Evolutionary conservation across 2,888 invertebrate genomes (phyloP), one percentile per base, ranked within the genome.

Genomic region (Coelopa pilipes): DNA sequence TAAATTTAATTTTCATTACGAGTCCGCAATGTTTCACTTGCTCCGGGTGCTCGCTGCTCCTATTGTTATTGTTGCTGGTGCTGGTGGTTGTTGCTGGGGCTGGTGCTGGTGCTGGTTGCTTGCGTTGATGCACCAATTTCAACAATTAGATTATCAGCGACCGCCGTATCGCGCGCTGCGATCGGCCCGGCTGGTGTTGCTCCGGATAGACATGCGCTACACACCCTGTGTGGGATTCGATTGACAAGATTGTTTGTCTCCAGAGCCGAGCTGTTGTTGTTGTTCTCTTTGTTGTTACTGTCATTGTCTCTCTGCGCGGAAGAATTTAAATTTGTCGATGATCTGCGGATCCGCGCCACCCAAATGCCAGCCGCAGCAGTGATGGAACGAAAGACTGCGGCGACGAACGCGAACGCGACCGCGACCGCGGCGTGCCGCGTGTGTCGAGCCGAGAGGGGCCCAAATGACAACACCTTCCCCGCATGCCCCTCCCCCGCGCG

Each of bases 121-220:
- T 62, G 24, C 21, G 63, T 71, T 45, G 71, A 63, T 53, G 63
- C 62, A 65, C 63, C 71, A 63, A 71, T 63, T 71, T 53, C 63
- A 63, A 55, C 63, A 71, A 63, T 71, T 71, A 63, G 71, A 71
- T 71, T 71, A 55, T 71, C 71, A 63, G 53, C 63, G 45, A 55
- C n/a, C 63, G 63, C 45, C 19, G 63, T 53, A 65, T 55, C 71
- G 50, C 13, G 34, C n/a, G 19, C 24, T 63, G 59, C 21, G 53
- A 71, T 71, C 71, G 34, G 50, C 50, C 24, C 1, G 7, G 53
- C 62, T 62, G 62, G 62, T 70, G 70, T 70, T 62, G 50, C 11
- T 34, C 50, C 45, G n/a, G 12, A 15, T 21, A 21, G 49, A 53
- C 45, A 34, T 47, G 34, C 60, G 19, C 34, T 59, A 19, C 71